Base-by-base conservation (phyloP, 2,888 invertebrate species). In the Heliconius erato region DNA sequence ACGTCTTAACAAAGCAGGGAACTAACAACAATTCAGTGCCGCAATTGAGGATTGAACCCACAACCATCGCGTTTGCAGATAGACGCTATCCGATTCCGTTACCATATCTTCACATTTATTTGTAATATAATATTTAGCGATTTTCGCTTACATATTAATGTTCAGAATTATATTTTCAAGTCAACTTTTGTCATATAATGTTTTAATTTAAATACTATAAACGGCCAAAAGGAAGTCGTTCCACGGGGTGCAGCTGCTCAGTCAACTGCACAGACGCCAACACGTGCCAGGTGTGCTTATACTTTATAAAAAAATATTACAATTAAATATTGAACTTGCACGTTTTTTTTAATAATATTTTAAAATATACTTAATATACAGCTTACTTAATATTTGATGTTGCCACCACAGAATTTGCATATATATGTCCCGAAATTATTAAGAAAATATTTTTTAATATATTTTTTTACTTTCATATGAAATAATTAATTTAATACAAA, bases 211-310 rank as follows among this genome's bases (percentile, higher is more conserved):
- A 80, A 69, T 69, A 76, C 44, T 63, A 77, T 65, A 71, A 81
- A 81, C 77, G 65, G 81, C 35, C 71, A 81, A 77, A 76, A 81
- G 81, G 81, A 81, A 81, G 81, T 81, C 49, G 76, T 72, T 84
- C 74, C 76, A 84, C 79, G 67, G 40, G 69, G 74, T 59, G 80
- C 82, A 84, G 84, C 84, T 84, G 84, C 72, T 63, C 78, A 67
- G 82, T 65, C 80, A 69, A 80, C 59, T 80, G 82, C 69, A 72
- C 76, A 63, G 82, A 67, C 80, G 80, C 71, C 77, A 26, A 49
- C 59, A 67, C 40, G 26, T 65, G 82, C 80, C 84, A 84, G 84
- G 80, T 84, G 84, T 82, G 72, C 26, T 9, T 59, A 76, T 6
- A 76, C n/a, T 59, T 54, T 23, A 35, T 32, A 5, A 12, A n/a